Evolutionary conservation across 2,113 vertebrate species (phyloP).

Genomic region (Toxotes jaculatrix): DNA sequence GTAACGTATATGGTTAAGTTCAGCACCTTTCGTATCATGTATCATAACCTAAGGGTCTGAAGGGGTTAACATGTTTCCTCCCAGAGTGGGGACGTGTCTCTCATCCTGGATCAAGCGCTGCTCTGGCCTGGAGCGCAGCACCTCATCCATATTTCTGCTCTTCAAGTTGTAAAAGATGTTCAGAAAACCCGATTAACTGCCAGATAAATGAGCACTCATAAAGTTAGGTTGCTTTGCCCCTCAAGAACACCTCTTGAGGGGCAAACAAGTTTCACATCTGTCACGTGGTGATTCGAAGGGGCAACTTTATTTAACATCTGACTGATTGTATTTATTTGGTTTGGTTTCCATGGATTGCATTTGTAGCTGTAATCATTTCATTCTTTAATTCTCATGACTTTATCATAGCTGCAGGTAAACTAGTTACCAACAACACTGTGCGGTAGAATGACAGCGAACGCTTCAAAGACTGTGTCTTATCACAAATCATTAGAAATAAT

Average conservation of each 20-base stretch:
- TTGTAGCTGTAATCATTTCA: slow-evolving; percentile 45
- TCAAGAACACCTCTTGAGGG: neutral
- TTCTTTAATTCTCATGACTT: slow-evolving; percentile 29
- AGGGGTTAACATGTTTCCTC: slow-evolving; percentile 78
- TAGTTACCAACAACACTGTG: neutral
- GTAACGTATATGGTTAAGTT: slow-evolving; percentile 69
- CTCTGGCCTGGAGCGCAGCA: slow-evolving; percentile 67
- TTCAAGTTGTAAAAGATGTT: slow-evolving; percentile 62
- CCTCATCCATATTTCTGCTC: slow-evolving; percentile 66
- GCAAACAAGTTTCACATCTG: slow-evolving; percentile 7
- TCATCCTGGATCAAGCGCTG: slow-evolving; percentile 72
- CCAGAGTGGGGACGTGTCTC: slow-evolving; percentile 65
- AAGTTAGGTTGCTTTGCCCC: slow-evolving; percentile 15
- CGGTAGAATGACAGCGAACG: neutral
- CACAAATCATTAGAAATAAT: slow-evolving; percentile 31
- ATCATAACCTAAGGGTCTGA: slow-evolving; percentile 70
- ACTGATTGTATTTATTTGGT: slow-evolving; percentile 25
- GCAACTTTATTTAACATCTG: neutral
- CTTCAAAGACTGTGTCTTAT: neutral
- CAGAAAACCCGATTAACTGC: slow-evolving; percentile 58
- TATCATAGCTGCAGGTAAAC: slow-evolving; percentile 20
- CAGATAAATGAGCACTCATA: slow-evolving; percentile 32
- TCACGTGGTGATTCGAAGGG: neutral
- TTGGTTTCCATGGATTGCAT: slow-evolving; percentile 57
- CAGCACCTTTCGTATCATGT: slow-evolving; percentile 70